Evolutionary conservation across 2,113 vertebrate genomes (phyloP), one percentile per base, ranked within the genome.

Genomic region (Catharus minimus): DNA sequence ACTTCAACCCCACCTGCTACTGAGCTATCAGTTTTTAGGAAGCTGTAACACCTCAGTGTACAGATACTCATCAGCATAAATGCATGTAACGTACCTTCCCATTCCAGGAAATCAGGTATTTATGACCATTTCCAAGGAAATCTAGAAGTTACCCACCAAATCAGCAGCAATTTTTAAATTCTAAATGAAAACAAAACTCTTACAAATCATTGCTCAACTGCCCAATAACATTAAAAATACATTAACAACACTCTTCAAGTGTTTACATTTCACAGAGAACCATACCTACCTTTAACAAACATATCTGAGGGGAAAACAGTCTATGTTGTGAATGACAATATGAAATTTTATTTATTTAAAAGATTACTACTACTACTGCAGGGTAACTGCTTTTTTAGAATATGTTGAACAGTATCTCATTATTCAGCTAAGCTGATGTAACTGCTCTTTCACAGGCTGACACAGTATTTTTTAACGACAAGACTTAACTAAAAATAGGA

Each of bases 401-500:
- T 74, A 83, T n/a, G 46, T 56, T 92, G 81, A 94, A 55, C 74
- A 93, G 64, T 38, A 92, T 58, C 62, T 96, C 80, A 32, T 94
- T 95, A 95, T 93, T 95, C 86, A 95, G 23, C 93, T 79, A 73
- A 26, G 72, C 72, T 39, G 67, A 93, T 32, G 38, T 46, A 86
- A 65, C 86, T 89, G 39, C 19, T 57, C 33, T 68, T 86, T 87
- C 82, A 86, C 44, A 93, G 79, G 46, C 49, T 86, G 79, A 86
- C 57, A 67, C 28, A 85, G 38, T 52, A 81, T 49, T 95, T 93
- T 78, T 66, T 78, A 85, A 94, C 1, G 0, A 55, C 64, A 92
- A 78, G 49, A 58, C 64, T 46, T 73, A 80, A 73, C 81, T 92
- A 78, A 90, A 95, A 92, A 80, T n/a, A 75, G 76, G 66, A 88